Percentiles rank a stretch among this genome's conserved stretches.
phyloP scores from a whole-genome alignment of 2,113 vertebrate genomes.

The Sphyrna mokarran region DNA sequence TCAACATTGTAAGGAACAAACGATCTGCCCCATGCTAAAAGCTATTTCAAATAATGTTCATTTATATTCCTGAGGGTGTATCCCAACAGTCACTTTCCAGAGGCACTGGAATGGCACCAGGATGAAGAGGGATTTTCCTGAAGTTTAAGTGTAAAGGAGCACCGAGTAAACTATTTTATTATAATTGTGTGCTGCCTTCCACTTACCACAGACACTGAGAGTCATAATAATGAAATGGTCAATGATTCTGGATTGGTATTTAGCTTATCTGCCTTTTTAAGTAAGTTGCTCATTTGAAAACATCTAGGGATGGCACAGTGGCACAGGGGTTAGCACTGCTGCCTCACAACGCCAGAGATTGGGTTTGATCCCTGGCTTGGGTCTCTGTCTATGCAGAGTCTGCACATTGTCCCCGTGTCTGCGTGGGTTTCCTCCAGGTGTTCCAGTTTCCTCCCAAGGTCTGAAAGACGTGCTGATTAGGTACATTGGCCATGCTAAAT shows the following conservation, averaged over 20 bases:
- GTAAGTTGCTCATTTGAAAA: not conserved
- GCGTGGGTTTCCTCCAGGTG: no score
- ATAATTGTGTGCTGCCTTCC: no score
- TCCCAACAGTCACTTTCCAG: not conserved
- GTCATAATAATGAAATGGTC: not conserved
- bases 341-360: no score
- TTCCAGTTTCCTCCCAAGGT: no score
- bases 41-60: not conserved
- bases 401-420: no score
- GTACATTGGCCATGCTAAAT: no score
- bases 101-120: not conserved
- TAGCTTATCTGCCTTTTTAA: not conserved
- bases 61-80: not conserved
- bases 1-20: not conserved
- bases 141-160: not conserved
- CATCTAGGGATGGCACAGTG: no score
- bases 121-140: not conserved
- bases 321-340: no score
- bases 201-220: not conserved
- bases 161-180: not conserved
- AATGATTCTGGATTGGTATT: not conserved
- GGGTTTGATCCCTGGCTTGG: no score
- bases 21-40: not conserved
- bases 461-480: no score
- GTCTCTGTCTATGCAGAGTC: no score